Evolutionary conservation across 64 coral and sea anemone genomes (phyloP), one percentile per base, ranked within the genome.

Genomic region (Dendrophyllia cribrosa): DNA sequence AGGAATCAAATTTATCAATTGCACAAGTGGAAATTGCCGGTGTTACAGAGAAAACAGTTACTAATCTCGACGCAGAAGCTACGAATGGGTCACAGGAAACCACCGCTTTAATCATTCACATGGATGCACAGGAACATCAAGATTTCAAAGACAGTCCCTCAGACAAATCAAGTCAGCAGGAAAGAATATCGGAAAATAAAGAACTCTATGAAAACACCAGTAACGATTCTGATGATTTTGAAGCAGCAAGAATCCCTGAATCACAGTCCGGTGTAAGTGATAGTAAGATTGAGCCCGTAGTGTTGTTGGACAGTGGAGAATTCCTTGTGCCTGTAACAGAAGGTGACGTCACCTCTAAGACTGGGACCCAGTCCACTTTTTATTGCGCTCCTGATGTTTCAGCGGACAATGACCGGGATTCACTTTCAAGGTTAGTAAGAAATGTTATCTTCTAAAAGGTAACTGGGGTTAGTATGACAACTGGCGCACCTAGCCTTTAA

Each of bases 391-490:
- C 59, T 47, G 79, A 84, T 51, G 45, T 67, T 66, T 84, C 80
- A 51, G n/a, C 9, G 15, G 80, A 84, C 13, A 67, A 84, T 16
- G 80, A 84, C 44, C 20, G 61, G 4, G 91, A 87, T 70, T 77
- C 91, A 20, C 22, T 93, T 7, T 93, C 82, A 78, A 93, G 91
- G 91, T 93, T 20, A 70, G 91, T 72, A 4, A 34, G 34, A 34
- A 56, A 56, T 56, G 7, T 56, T 56, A 56, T 9, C 53, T 12
- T 7, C 53, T 56, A 12, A 56, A 56, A 34, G 34, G 34, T 34
- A 34, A 34, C 34, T 34, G 34, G 34, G 34, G 2, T 34, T 34
- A 2, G 34, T 34, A 34, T 34, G 34, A 34, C 34, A 34, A 34
- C 34, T 34, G 34, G 34, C 34, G 34, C 34, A 34, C 34, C 34